Evolutionary conservation across 2,888 invertebrate species (phyloP), one percentile per base, ranked within the genome.

Genomic region (Caenorhabditis sp.): DNA sequence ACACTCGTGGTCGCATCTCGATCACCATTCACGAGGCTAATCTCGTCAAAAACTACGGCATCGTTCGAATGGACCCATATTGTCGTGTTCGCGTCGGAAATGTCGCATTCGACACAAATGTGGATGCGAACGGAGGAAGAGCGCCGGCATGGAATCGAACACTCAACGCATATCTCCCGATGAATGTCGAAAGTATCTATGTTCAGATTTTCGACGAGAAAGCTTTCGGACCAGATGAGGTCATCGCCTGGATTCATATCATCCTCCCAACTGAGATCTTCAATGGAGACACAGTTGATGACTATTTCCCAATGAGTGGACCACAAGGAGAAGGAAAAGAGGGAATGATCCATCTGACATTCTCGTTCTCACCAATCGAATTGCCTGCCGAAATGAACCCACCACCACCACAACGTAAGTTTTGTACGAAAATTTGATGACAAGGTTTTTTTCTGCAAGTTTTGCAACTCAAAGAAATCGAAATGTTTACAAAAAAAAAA

Each of bases 151-250:
- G 97, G 97, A 95, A 95, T 89, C 95, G 95, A 90, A 93, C 93
- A 63, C 93, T 97, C 81, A 94, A 94, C 88, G 93, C 94, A 93
- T 91, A 93, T 81, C 90, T 97, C 70, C 95, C 96, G 0, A 92
- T 92, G 79, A 95, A 96, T 56, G 93, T 97, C 17, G 93, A 93
- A 87, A 92, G 93, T 14, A 91, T 97, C 81, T 94, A 93, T 87
- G 88, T 97, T 83, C 97, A 97, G 91, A 93, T 97, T 80, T 97
- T 93, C 89, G 97, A 97, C 90, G 97, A 90, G 90, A 93, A 95
- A 88, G 94, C 95, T 20, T 95, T 97, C 89, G 94, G 95, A 23
- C 93, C 94, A 92, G 97, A 97, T 89, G 96, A 97, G 89, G 90
- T 95, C 72, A 93, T 97, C 82, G 97, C 96, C 0, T 97, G 95